A percentile compares a stretch with the other conserved stretches of the same genome.
These are phyloP conservation scores for Hydractinia symbiolongicarpus DNA, from an alignment of 30 jellyfish, hydroid and myxozoan species.

Conservation along the genomic window DNA sequence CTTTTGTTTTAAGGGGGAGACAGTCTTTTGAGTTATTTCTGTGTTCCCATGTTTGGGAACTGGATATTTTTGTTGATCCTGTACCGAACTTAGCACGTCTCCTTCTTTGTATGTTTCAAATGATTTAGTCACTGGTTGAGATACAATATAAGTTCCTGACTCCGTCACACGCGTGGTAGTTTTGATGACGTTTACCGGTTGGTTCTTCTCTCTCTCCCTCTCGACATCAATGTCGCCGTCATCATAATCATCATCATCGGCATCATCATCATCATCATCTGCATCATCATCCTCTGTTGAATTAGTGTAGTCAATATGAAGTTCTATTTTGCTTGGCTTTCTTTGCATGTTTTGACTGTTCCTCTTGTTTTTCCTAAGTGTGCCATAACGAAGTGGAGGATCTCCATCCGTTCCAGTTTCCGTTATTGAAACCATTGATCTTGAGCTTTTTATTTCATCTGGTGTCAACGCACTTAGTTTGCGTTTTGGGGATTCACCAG, in stretches of 20 bases:
- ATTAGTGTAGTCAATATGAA: conserved; percentile 60
- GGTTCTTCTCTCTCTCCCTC: no score
- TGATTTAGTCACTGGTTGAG: no score
- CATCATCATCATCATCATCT: conserved; percentile 32
- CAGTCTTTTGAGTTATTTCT: background rate
- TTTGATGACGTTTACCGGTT: background rate
- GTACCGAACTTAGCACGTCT: background rate
- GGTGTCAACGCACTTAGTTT: background rate
- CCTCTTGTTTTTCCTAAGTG: conserved; percentile 9
- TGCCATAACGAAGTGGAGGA: background rate
- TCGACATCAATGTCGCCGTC: conserved; percentile 23
- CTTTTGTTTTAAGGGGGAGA: background rate
- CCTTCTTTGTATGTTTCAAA: background rate
- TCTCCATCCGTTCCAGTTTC: background rate
- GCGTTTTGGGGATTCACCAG: conserved; percentile 4
- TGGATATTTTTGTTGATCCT: background rate
- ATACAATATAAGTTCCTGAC: no score
- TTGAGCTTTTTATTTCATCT: background rate
- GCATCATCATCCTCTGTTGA: conserved; percentile 51
- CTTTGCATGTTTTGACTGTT: conserved; percentile 8
- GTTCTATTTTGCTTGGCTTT: conserved; percentile 43
- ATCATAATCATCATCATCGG: conserved; percentile 44
- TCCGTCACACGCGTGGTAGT: background rate
- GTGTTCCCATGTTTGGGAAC: background rate
- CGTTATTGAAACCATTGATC: background rate